These are phyloP conservation scores for Melanocharis versteri DNA, from an alignment of 2,113 vertebrate genomes.

Conservation along the genomic window DNA sequence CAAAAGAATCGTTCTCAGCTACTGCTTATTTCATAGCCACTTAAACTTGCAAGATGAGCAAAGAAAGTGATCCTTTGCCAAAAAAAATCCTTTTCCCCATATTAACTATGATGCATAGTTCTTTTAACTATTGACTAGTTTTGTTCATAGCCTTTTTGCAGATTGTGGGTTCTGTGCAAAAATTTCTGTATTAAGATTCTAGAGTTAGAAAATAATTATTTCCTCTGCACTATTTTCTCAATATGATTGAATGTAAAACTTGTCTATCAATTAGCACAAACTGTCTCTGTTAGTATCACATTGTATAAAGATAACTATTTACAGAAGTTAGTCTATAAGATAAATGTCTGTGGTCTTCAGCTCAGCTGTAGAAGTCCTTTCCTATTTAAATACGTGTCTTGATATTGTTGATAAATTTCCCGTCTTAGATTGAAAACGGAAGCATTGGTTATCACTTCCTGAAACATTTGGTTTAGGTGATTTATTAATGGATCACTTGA, in stretches of 20 bases:
- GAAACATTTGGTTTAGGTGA: not conserved
- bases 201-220: not conserved
- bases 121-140: not conserved
- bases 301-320: not conserved
- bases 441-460: not conserved
- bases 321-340: not conserved
- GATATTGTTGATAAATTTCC: not conserved
- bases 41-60: not conserved
- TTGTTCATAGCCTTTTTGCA: not conserved
- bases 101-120: not conserved
- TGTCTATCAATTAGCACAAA: not conserved
- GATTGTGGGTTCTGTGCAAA: not conserved
- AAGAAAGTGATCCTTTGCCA: not conserved
- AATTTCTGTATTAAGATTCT: not conserved
- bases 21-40: not conserved
- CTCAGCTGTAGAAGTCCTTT: not conserved
- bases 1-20: not conserved
- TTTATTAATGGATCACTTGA: not conserved
- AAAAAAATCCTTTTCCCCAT: not conserved
- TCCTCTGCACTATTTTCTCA: not conserved
- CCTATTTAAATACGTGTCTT: not conserved
- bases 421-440: not conserved
- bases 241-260: not conserved
- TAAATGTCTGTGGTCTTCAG: not conserved
- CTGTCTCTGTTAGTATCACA: not conserved